Conservation (phyloP, 2,113 vertebrate species). For the Aphelocoma coerulescens region DNA sequence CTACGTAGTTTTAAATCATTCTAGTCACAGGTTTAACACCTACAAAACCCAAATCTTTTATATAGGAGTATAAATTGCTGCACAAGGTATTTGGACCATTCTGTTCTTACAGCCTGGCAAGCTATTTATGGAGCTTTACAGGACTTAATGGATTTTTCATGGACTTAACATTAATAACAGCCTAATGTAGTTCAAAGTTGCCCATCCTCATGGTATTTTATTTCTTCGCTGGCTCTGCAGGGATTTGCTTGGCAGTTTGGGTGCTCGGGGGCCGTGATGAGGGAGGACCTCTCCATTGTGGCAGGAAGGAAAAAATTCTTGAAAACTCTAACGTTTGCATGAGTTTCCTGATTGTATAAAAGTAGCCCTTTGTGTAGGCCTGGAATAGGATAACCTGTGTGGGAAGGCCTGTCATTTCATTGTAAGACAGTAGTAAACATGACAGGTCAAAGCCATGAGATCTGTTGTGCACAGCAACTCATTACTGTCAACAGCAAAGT, state of each 20-base stretch:
- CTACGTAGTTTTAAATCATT: neutral
- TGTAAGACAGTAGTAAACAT: neutral
- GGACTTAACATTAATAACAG: neutral
- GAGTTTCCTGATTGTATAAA: neutral
- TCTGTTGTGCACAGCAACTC: neutral
- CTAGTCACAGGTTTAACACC: neutral
- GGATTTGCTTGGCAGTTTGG: neutral
- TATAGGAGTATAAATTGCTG: neutral
- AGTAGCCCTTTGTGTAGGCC: neutral
- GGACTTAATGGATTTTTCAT: neutral
- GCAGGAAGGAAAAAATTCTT: too few relatives aligned
- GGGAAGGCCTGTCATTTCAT: neutral
- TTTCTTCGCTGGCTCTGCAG: neutral
- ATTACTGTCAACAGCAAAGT: neutral
- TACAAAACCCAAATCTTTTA: neutral
- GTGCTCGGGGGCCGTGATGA: accelerated
- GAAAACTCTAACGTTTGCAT: accelerated
- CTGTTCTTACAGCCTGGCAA: neutral
- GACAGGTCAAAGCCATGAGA: neutral
- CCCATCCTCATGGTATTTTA: neutral
- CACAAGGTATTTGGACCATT: neutral
- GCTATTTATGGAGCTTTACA: neutral
- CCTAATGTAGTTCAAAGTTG: neutral
- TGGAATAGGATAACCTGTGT: neutral
- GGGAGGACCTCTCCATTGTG: neutral